phyloP scores from a whole-genome alignment of 2,797 vertebrate genomes.

The Erethizon dorsatum region DNA sequence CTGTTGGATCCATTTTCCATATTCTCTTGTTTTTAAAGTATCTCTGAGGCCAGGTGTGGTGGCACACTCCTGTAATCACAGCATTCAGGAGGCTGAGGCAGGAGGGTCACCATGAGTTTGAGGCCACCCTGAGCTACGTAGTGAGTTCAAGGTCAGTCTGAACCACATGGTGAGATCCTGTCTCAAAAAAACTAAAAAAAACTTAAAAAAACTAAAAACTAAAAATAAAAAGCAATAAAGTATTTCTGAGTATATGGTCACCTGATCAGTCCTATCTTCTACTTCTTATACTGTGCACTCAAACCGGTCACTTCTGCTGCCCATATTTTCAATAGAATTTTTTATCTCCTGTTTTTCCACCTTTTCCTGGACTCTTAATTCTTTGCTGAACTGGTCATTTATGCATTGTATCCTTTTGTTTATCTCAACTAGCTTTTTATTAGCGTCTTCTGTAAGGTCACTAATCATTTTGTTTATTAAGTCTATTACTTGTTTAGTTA shows the following conservation, averaged over 20 bases:
- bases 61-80: too few relatives aligned
- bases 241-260: neutral
- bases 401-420: neutral
- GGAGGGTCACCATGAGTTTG: too few relatives aligned
- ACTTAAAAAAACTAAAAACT: too few relatives aligned
- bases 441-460: neutral
- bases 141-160: too few relatives aligned
- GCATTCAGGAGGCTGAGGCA: too few relatives aligned
- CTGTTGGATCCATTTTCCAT: neutral
- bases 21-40: neutral
- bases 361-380: neutral
- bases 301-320: neutral
- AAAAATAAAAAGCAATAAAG: neutral
- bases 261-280: neutral
- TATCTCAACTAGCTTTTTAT: neutral
- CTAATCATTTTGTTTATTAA: neutral
- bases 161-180: too few relatives aligned
- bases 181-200: too few relatives aligned
- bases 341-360: neutral
- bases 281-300: neutral
- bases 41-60: neutral
- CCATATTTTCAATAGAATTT: neutral
- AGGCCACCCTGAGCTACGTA: too few relatives aligned
- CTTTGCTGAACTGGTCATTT: neutral
- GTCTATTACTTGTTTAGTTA: neutral